Evolutionary conservation across 2,888 invertebrate genomes (phyloP).

Genomic region (Nowickia ferox): DNA sequence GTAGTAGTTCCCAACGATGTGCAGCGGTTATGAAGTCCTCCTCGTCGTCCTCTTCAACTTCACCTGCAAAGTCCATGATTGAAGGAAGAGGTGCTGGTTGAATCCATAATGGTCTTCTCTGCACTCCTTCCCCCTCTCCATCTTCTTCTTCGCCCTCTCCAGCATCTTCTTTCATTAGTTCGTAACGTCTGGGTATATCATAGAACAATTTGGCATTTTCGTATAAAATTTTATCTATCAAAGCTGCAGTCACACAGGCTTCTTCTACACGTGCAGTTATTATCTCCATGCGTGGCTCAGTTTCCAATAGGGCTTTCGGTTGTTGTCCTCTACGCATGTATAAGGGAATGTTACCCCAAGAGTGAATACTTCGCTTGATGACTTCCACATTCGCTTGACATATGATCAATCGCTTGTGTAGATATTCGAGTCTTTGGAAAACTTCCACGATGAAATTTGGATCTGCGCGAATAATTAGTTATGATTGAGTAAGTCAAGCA

Average conservation of each 20-base stretch:
- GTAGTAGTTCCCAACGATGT: constrained; percentile 75
- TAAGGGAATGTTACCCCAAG: constrained; percentile 90
- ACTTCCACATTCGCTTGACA: constrained; percentile 87
- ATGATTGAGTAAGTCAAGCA: not conserved
- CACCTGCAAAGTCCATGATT: not conserved
- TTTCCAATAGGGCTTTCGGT: constrained; percentile 84
- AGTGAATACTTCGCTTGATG: constrained; percentile 85
- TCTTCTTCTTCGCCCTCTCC: constrained; percentile 69
- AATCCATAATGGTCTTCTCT: constrained; percentile 52
- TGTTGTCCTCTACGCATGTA: constrained; percentile 89
- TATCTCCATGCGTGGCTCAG: constrained; percentile 79
- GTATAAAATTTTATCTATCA: constrained; percentile 85
- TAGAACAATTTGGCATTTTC: constrained; percentile 89
- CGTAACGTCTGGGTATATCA: constrained; percentile 82
- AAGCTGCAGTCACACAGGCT: constrained; percentile 84
- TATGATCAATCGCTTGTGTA: constrained; percentile 88
- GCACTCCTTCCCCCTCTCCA: constrained; percentile 46
- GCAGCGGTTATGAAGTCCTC: constrained; percentile 70
- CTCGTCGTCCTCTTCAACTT: constrained; percentile 45
- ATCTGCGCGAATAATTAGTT: constrained; percentile 80
- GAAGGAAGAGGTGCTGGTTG: not conserved
- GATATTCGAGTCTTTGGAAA: constrained; percentile 87
- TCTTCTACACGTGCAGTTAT: constrained; percentile 78
- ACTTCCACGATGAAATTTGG: constrained; percentile 89
- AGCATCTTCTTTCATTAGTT: constrained; percentile 70